Evolutionary conservation across 1,140 invertebrate species (phyloP).

Genomic region (Anadara kagoshimensis): DNA sequence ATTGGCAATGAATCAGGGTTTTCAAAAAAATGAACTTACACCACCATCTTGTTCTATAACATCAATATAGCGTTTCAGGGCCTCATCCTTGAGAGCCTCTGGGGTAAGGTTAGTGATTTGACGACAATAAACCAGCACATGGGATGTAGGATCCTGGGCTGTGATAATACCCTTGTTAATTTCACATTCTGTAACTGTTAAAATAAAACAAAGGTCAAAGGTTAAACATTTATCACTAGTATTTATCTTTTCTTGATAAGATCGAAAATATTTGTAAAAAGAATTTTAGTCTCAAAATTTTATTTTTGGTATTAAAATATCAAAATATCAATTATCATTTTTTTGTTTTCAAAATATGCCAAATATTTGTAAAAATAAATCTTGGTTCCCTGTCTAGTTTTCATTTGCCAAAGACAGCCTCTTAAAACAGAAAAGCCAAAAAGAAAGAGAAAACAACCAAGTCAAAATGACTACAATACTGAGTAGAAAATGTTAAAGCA

Average conservation of each 20-base stretch:
- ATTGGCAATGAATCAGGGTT: too few relatives aligned
- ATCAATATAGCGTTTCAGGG: conserved; percentile 50
- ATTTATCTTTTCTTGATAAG: neutral
- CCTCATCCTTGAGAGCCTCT: conserved; percentile 31
- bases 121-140: conserved; percentile 50
- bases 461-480: too few relatives aligned
- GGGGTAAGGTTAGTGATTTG: conserved; percentile 38
- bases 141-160: conserved; percentile 26
- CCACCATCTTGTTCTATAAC: conserved; percentile 42
- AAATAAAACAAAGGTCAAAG: conserved; percentile 10
- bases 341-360: neutral
- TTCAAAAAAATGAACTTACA: conserved; percentile 44
- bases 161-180: conserved; percentile 49
- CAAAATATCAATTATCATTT: neutral
- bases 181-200: conserved; percentile 61
- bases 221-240: too few relatives aligned
- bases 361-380: too few relatives aligned
- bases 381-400: too few relatives aligned
- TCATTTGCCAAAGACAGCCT: too few relatives aligned
- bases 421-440: too few relatives aligned
- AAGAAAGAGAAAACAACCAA: too few relatives aligned
- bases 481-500: too few relatives aligned
- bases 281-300: neutral
- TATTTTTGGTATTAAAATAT: neutral
- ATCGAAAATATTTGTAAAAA: neutral